Evolutionary conservation across 2,113 vertebrate genomes (phyloP), one percentile per base, ranked within the genome.

Genomic region (Acrocephalus kingi): DNA sequence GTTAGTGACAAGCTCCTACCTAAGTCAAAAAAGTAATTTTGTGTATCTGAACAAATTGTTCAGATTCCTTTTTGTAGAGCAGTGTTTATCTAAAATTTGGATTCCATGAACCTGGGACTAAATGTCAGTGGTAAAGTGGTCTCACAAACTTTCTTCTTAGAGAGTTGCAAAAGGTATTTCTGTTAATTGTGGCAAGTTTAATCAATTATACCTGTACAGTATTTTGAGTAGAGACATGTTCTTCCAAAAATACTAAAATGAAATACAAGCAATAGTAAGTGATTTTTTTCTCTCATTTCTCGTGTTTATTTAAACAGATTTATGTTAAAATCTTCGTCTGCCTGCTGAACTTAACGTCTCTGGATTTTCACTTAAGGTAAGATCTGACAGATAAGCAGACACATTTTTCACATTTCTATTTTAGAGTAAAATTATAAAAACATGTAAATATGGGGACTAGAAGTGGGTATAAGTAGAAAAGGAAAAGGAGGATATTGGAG

Each of bases 31-130:
- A 68, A 83, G 55, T 58, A 1, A 63, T 87, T 78, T 56, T 39
- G 69, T 55, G 19, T 75, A 80, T 90, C 37, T 39, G 87, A 94
- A 81, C 25, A 95, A 94, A 94, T 91, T 90, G 37, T 87, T 95
- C 69, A 33, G 28, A 89, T 90, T 97, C 64, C 46, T 97, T 97
- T 95, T 63, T 69, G 25, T 59, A 48, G 33, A 91, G 58, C 71
- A 69, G 15, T 90, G 48, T 94, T 97, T 97, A 78, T 80, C 76
- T 97, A 96, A 96, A 97, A 92, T 85, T 85, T 85, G 81, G 56
- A 86, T 95, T 96, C 78, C 55, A 41, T 73, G 54, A 96, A 39
- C 73, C 73, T 90, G 78, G 35, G 72, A 92, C 89, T 95, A 96
- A 94, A 92, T 78, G 10, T 61, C 69, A 67, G 35, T 84, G 67